Conservation (phyloP, 2,797 vertebrate genomes). For the Pseudochirops corinnae region DNA sequence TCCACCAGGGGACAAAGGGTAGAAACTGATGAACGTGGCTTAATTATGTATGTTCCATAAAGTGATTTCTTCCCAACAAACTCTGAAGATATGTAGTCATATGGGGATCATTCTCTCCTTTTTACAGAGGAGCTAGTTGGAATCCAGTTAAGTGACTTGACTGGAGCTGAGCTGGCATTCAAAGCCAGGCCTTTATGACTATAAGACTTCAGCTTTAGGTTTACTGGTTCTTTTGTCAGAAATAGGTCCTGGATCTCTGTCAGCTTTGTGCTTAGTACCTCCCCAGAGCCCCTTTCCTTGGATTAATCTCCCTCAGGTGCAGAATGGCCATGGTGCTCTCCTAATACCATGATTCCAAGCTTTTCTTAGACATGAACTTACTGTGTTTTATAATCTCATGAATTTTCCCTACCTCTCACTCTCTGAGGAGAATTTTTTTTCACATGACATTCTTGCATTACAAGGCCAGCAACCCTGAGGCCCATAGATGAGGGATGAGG, state of each 20-base stretch:
- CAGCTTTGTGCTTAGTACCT: neutral
- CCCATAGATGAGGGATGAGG: neutral
- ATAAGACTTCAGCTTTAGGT: neutral
- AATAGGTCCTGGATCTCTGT: neutral
- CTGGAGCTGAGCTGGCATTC: neutral
- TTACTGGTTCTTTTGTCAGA: neutral
- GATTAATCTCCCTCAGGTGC: neutral
- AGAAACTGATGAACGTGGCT: neutral
- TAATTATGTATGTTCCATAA: neutral
- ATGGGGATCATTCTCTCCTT: neutral
- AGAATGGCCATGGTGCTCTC: neutral
- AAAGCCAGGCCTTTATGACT: neutral
- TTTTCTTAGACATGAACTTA: neutral
- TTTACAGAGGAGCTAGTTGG: neutral
- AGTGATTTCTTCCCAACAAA: neutral
- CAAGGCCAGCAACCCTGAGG: neutral
- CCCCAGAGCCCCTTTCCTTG: neutral
- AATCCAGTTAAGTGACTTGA: neutral
- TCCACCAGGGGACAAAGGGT: neutral
- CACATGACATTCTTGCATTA: neutral
- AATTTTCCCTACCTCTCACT: neutral
- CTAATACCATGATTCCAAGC: neutral
- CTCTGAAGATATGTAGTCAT: neutral
- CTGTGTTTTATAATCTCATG: neutral
- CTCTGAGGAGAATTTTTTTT: neutral